Conservation (phyloP, 2,888 invertebrate genomes). For the Ophion ellenae region DNA sequence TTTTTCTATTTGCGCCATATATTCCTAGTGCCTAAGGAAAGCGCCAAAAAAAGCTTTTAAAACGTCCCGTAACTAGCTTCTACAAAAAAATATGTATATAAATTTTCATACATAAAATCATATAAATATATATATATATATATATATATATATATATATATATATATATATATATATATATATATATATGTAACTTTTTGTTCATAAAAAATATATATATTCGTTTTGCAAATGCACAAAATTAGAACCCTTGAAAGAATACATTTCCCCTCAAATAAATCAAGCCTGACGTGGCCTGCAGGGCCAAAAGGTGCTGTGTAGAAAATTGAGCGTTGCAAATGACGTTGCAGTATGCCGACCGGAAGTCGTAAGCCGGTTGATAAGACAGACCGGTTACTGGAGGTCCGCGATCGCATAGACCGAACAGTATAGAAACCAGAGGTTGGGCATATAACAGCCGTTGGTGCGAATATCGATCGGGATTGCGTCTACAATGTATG, state of each 20-base stretch:
- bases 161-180: too few species aligned
- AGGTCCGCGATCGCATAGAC: constrained; percentile 37
- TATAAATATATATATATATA: neutral
- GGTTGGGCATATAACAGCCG: constrained; percentile 20
- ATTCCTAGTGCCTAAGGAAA: too few species aligned
- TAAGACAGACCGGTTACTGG: constrained; percentile 38
- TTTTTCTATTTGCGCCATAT: too few species aligned
- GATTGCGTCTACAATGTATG: constrained; percentile 56
- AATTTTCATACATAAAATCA: too few species aligned
- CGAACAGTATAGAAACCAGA: constrained; percentile 15
- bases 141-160: neutral
- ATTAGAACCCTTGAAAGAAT: neutral
- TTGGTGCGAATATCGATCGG: constrained; percentile 50
- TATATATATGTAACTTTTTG: too few species aligned
- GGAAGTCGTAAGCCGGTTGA: constrained; percentile 37
- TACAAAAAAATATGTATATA: too few species aligned
- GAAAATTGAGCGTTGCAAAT: constrained; percentile 36
- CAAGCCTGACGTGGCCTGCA: neutral
- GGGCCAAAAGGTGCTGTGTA: neutral
- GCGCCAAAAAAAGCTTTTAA: too few species aligned
- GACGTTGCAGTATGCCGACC: constrained; percentile 14
- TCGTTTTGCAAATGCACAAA: neutral
- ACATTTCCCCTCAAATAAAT: neutral
- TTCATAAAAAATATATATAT: neutral
- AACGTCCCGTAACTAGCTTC: too few species aligned